A percentile compares a stretch with the other conserved stretches of the same genome.
Conservation (phyloP, 2,797 vertebrate genomes). For the Mastacembelus armatus region DNA sequence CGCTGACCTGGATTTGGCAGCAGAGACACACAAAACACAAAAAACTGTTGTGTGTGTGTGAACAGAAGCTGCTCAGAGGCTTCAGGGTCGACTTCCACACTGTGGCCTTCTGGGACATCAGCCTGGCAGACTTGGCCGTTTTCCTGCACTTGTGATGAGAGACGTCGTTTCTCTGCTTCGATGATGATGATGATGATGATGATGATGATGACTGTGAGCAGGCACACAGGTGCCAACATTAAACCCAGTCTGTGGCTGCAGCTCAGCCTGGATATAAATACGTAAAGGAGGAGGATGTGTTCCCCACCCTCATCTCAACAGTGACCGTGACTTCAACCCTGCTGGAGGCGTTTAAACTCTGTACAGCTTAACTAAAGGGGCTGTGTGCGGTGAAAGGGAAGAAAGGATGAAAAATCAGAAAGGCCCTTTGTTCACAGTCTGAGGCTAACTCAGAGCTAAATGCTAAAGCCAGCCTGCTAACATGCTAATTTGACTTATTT, state of each 20-base stretch:
- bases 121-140: no score
- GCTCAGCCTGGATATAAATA: slow-evolving; percentile 24
- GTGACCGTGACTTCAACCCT: not conserved
- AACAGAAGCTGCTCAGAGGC: slow-evolving; percentile 17
- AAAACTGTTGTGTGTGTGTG: not conserved
- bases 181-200: no score
- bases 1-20: slow-evolving; percentile 31
- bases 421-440: no score
- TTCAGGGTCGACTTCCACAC: not conserved
- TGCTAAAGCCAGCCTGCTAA: no score
- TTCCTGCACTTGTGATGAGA: not conserved
- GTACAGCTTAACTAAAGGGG: no score
- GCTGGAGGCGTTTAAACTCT: slow-evolving; percentile 15
- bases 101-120: not conserved
- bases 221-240: slow-evolving; percentile 1
- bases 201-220: slow-evolving; percentile 11
- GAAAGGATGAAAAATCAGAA: no score
- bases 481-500: no score
- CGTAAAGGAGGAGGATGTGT: slow-evolving; percentile 19
- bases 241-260: slow-evolving; percentile 13
- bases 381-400: no score
- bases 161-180: not conserved
- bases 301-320: slow-evolving; percentile 27
- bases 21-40: not conserved
- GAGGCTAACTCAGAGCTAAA: no score